Conservation (phyloP, 2,888 invertebrate genomes). For the Sycophila texana region DNA sequence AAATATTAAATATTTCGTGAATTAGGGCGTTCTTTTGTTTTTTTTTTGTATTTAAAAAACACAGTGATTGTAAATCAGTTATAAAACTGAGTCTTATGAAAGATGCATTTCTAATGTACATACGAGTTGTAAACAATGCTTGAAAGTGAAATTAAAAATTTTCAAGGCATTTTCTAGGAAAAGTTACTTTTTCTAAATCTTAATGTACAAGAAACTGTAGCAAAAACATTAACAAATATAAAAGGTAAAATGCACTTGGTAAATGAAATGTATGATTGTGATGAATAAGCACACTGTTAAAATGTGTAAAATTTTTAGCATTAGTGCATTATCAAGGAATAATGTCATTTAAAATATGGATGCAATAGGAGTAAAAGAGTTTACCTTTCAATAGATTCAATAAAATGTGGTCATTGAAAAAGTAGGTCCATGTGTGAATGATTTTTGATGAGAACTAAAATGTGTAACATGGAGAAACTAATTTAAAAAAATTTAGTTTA, state of each 20-base stretch:
- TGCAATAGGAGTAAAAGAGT: constrained; percentile 8
- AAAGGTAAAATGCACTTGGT: constrained; percentile 10
- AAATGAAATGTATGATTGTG: constrained; percentile 20
- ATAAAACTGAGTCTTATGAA: constrained; percentile 27
- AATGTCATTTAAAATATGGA: too few relatives aligned
- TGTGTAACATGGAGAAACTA: constrained; percentile 1
- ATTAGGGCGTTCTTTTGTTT: constrained; percentile 28
- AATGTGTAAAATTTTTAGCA: too few relatives aligned
- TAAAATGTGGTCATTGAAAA: constrained; percentile 9
- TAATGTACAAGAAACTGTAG: constrained; percentile 29
- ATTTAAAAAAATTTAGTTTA: constrained; percentile 37
- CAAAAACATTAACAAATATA: constrained; percentile 25
- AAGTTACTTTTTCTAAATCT: constrained; percentile 34
- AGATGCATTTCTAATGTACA: constrained; percentile 52
- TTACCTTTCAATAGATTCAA: constrained; percentile 4
- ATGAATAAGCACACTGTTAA: constrained; percentile 19
- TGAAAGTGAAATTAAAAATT: constrained; percentile 22
- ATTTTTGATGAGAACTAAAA: constrained; percentile 17
- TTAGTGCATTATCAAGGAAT: too few relatives aligned
- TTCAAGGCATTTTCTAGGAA: constrained; percentile 38
- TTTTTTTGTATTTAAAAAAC: constrained; percentile 38
- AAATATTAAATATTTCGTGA: constrained; percentile 32
- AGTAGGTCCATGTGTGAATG: constrained; percentile 14
- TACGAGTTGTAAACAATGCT: constrained; percentile 31
- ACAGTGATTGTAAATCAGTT: constrained; percentile 23